Evolutionary conservation across 2,797 vertebrate species (phyloP).

Genomic region (Catamblyrhynchus diadema): DNA sequence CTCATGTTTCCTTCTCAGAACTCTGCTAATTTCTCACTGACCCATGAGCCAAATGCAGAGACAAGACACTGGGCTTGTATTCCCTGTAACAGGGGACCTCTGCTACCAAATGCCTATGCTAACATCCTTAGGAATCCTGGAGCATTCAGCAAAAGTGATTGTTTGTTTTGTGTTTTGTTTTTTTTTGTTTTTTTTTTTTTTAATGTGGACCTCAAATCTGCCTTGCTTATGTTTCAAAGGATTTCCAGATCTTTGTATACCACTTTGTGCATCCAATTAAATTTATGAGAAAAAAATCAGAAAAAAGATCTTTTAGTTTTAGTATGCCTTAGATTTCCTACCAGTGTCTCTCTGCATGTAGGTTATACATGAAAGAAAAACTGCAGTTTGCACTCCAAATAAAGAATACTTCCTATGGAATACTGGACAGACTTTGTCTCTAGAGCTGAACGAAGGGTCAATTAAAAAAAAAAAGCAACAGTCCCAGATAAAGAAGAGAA

Average conservation of each 20-base stretch:
- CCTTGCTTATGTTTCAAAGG: not conserved
- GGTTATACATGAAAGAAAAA: not conserved
- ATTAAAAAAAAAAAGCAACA: not conserved
- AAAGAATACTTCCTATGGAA: not conserved
- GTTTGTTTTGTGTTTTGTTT: not conserved
- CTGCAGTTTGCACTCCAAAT: not conserved
- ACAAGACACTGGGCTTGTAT: not conserved
- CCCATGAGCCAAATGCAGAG: not conserved
- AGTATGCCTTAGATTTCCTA: not conserved
- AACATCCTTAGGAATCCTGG: not conserved
- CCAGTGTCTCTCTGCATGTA: not conserved
- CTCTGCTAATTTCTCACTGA: not conserved
- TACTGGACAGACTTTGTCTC: not conserved
- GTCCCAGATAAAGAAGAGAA: not conserved
- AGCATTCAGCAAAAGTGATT: not conserved
- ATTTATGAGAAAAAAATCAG: not conserved
- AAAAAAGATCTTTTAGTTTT: not conserved
- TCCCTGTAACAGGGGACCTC: not conserved
- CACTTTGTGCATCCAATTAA: not conserved
- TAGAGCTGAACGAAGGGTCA: not conserved
- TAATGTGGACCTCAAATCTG: not conserved
- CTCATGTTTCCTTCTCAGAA: not conserved
- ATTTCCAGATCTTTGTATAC: not conserved
- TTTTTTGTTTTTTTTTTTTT: not conserved
- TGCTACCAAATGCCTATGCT: not conserved